phyloP scores from a whole-genome alignment of 1,140 invertebrate genomes.

The Tigriopus japonicus region DNA sequence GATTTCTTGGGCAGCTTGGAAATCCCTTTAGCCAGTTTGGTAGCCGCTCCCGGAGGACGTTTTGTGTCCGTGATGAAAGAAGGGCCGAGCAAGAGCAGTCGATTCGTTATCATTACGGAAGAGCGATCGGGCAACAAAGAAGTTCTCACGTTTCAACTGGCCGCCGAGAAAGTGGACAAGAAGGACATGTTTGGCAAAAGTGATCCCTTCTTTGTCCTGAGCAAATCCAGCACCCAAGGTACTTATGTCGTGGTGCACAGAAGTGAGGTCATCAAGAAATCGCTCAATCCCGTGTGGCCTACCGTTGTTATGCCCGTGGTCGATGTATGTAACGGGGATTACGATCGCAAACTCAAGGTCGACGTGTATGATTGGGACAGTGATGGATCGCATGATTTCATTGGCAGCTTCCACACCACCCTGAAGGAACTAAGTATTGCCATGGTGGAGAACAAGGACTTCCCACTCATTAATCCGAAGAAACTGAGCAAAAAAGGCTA shows the following conservation, averaged over 20 bases:
- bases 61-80: constrained; percentile 16
- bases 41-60: constrained; percentile 20
- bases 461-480: constrained; percentile 27
- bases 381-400: constrained; percentile 31
- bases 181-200: constrained; percentile 36
- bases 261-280: constrained; percentile 35
- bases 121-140: constrained; percentile 28
- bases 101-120: constrained; percentile 25
- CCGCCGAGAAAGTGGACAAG: constrained; percentile 31
- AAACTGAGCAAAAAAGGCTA: constrained; percentile 31
- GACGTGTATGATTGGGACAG: constrained; percentile 31
- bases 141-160: constrained; percentile 28
- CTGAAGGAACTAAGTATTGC: constrained; percentile 20
- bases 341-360: constrained; percentile 29
- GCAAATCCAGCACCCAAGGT: constrained; percentile 28
- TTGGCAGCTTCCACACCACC: constrained; percentile 29
- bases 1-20: constrained; percentile 33
- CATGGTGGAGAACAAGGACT: constrained; percentile 18
- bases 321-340: constrained; percentile 34
- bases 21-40: constrained; percentile 33
- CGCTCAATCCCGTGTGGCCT: constrained; percentile 35
- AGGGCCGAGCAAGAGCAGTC: constrained; percentile 18
- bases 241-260: constrained; percentile 32
- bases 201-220: constrained; percentile 34
- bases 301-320: constrained; percentile 30